A percentile compares a stretch with the other conserved stretches of the same genome.
These are phyloP conservation scores for Nesogale talazaci DNA, from an alignment of 2,113 vertebrate genomes.

Conservation along the genomic window DNA sequence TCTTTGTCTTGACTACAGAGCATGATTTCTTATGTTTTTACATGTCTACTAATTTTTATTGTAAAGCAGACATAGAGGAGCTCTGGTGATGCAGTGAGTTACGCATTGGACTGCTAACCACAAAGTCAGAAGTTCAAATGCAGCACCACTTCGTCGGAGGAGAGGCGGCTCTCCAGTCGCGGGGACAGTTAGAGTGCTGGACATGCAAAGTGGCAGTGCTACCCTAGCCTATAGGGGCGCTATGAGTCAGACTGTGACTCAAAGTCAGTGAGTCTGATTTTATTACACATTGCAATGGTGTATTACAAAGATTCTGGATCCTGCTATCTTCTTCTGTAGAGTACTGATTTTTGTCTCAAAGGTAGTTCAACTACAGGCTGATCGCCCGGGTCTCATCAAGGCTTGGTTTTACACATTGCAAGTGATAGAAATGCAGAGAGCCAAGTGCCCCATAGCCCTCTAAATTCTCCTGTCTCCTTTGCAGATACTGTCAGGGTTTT, in stretches of 20 bases:
- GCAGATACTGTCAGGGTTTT: not conserved
- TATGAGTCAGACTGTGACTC: too few relatives aligned
- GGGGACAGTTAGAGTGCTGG: too few relatives aligned
- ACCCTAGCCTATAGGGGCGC: too few relatives aligned
- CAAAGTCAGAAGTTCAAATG: too few relatives aligned
- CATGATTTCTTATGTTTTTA: constrained; percentile 22
- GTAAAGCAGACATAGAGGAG: not conserved
- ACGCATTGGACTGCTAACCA: too few relatives aligned
- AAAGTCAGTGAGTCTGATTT: too few relatives aligned
- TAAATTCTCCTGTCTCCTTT: not conserved
- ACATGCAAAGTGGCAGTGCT: too few relatives aligned
- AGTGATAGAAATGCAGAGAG: not conserved
- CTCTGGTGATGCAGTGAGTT: too few relatives aligned
- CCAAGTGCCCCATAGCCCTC: not conserved
- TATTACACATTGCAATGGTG: not conserved
- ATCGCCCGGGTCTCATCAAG: not conserved
- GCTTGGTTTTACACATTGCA: not conserved
- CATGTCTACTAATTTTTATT: not conserved
- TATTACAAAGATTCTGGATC: constrained; percentile 33
- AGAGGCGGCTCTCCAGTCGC: too few relatives aligned
- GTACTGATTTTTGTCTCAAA: constrained; percentile 10
- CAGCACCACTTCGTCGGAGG: too few relatives aligned
- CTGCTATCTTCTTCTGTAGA: not conserved
- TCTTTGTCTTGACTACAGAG: not conserved
- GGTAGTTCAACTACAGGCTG: constrained; percentile 3